A percentile compares a stretch with the other conserved stretches of the same genome.
phyloP scores from a whole-genome alignment of 2,888 invertebrate genomes.

The Epinotia ramella region DNA sequence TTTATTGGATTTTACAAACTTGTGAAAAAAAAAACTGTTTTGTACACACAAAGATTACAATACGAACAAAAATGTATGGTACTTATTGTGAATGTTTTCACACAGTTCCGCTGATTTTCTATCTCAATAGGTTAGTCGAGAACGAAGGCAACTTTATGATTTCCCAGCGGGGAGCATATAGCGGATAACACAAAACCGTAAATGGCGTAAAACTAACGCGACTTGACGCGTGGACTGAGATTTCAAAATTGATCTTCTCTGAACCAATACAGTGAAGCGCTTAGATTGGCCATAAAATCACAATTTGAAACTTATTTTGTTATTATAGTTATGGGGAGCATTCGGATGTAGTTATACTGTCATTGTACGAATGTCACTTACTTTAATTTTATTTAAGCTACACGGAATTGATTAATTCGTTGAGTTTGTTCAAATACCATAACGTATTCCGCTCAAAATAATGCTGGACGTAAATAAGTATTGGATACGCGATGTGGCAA shows the following conservation, averaged over 20 bases:
- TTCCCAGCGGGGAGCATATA: constrained; percentile 40
- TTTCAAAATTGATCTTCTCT: constrained; percentile 20
- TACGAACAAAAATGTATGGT: neutral
- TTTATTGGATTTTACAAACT: no score
- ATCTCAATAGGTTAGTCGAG: constrained; percentile 28
- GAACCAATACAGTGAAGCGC: neutral
- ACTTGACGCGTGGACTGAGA: constrained; percentile 27
- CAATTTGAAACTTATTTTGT: neutral
- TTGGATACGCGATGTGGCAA: no score
- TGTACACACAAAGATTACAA: neutral
- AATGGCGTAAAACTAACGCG: constrained; percentile 38
- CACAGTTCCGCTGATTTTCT: constrained; percentile 39
- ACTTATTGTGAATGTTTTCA: constrained; percentile 22
- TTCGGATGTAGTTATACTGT: neutral
- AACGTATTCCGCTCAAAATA: no score
- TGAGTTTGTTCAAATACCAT: no score
- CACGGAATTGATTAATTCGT: no score
- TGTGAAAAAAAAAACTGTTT: neutral
- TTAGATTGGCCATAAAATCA: neutral
- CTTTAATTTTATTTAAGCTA: no score
- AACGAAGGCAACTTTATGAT: constrained; percentile 43
- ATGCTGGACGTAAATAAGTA: no score
- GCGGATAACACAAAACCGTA: constrained; percentile 39
- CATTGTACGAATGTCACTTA: no score
- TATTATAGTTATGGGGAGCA: neutral